Percentiles rank a stretch among this genome's conserved stretches.
phyloP scores from a whole-genome alignment of 2,888 invertebrate genomes.

The Adelognathus sp. region DNA sequence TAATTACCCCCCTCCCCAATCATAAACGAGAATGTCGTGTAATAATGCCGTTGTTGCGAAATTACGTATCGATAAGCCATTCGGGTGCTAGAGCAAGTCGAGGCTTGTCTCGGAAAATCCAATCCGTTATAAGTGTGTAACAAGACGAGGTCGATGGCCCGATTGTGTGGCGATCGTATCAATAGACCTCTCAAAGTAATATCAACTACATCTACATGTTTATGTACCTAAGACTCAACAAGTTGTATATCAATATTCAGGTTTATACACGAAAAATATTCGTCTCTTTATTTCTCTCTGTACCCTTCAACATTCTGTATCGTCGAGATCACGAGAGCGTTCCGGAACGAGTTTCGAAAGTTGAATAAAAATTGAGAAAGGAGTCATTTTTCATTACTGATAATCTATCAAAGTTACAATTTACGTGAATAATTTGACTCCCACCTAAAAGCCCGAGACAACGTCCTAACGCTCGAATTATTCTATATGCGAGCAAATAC shows the following conservation, averaged over 20 bases:
- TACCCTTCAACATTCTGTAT: background rate
- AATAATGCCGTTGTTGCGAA: conserved; percentile 11
- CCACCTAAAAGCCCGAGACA: too few species aligned
- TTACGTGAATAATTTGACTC: too few species aligned
- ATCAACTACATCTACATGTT: conserved; percentile 74
- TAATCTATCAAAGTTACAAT: too few species aligned
- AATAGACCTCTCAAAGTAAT: conserved; percentile 64
- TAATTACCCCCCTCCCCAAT: too few species aligned
- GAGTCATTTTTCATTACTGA: too few species aligned
- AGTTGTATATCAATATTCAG: conserved; percentile 79
- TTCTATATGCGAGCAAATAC: too few species aligned
- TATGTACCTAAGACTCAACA: conserved; percentile 77
- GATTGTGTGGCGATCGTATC: conserved; percentile 44
- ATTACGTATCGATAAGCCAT: conserved; percentile 43
- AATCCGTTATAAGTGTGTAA: conserved; percentile 63
- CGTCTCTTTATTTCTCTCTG: background rate
- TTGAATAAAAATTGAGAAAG: too few species aligned
- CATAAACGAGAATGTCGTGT: background rate
- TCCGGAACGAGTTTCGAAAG: too few species aligned
- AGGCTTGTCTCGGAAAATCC: conserved; percentile 57
- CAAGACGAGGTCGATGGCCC: conserved; percentile 39
- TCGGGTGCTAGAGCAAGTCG: conserved; percentile 64
- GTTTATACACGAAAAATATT: conserved; percentile 72
- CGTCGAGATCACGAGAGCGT: background rate
- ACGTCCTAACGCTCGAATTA: too few species aligned